Evolutionary conservation across 2,888 invertebrate genomes (phyloP).

Genomic region (Heteromurus nitidus): DNA sequence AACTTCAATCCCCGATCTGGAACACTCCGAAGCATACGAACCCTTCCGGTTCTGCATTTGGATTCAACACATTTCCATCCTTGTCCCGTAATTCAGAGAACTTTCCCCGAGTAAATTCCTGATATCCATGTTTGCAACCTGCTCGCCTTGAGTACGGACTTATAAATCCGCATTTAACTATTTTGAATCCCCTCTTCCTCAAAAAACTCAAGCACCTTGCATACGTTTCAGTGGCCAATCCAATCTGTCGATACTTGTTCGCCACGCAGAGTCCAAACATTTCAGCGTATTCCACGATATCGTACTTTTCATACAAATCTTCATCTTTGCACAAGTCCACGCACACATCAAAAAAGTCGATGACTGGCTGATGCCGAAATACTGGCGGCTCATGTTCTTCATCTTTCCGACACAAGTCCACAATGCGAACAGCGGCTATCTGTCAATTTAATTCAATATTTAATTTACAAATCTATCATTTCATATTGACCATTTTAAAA

Average conservation of each 20-base stretch:
- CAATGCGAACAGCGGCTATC: constrained; percentile 52
- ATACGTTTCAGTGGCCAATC: constrained; percentile 59
- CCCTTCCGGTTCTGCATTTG: constrained; percentile 48
- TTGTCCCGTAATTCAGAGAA: constrained; percentile 38
- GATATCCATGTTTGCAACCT: constrained; percentile 52
- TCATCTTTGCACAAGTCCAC: constrained; percentile 26
- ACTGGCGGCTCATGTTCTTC: background rate
- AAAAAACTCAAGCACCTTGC: constrained; percentile 32
- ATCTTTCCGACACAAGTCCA: constrained; percentile 17
- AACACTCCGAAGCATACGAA: constrained; percentile 55
- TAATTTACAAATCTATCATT: background rate
- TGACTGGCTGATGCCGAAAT: constrained; percentile 32
- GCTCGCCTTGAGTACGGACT: constrained; percentile 59
- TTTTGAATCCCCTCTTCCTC: constrained; percentile 37
- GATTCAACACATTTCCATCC: constrained; percentile 45
- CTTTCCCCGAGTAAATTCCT: constrained; percentile 19
- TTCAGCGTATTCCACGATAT: constrained; percentile 36
- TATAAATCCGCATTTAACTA: constrained; percentile 59
- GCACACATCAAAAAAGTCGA: constrained; percentile 8
- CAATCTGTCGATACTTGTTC: constrained; percentile 44
- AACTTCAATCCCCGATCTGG: constrained; percentile 15
- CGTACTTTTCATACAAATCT: constrained; percentile 37
- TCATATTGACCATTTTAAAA: background rate
- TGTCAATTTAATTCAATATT: background rate
- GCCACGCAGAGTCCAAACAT: constrained; percentile 55